Conservation (phyloP, 1,140 invertebrate species). For the Psix sp. region DNA sequence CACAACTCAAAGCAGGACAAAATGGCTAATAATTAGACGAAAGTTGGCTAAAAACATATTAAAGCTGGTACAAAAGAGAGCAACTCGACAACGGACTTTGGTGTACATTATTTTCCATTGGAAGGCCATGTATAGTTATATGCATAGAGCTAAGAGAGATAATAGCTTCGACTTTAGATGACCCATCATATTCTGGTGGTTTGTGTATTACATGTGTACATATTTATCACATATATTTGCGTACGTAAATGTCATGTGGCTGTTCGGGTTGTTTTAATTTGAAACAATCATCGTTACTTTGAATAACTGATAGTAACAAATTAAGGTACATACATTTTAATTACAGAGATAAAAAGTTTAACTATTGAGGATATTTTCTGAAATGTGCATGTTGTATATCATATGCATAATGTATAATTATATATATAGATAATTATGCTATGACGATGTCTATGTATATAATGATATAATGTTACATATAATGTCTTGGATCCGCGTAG, state of each 20-base stretch:
- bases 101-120: constrained; percentile 7
- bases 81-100: constrained; percentile 2
- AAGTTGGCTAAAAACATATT: constrained; percentile 1
- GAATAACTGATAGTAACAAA: no score
- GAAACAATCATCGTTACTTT: no score
- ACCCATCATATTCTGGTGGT: no score
- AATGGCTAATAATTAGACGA: background rate
- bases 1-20: background rate
- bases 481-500: constrained; percentile 43
- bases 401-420: constrained; percentile 21
- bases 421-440: constrained; percentile 12
- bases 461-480: constrained; percentile 35
- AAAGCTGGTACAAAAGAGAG: background rate
- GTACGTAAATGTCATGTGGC: no score
- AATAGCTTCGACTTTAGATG: no score
- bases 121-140: constrained; percentile 14
- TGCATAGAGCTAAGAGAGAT: constrained; percentile 1
- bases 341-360: background rate
- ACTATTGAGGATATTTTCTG: no score
- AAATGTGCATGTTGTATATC: constrained; percentile 16
- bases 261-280: no score
- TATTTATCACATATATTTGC: no score
- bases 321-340: background rate
- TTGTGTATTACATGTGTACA: no score
- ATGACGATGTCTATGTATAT: constrained; percentile 34